Evolutionary conservation across 1,140 invertebrate species (phyloP).

Genomic region (Diabrotica undecimpunctata): DNA sequence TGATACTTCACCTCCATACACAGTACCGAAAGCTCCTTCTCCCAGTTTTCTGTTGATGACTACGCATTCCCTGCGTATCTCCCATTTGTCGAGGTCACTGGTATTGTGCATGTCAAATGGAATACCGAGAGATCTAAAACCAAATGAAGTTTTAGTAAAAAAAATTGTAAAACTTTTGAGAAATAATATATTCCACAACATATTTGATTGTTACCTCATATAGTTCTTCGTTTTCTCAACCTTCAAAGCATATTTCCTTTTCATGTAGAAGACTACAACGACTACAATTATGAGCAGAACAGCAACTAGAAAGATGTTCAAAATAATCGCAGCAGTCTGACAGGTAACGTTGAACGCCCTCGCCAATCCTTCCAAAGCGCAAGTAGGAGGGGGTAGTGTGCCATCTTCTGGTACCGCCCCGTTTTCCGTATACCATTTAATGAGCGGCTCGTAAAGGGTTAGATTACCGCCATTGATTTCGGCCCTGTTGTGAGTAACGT

Average conservation of each 20-base stretch:
- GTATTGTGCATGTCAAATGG: slow-evolving; percentile 6
- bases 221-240: slow-evolving; percentile 65
- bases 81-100: slow-evolving; percentile 74
- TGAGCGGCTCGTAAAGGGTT: slow-evolving; percentile 53
- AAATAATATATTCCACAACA: background rate
- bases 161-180: slow-evolving; percentile 42
- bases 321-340: slow-evolving; percentile 66
- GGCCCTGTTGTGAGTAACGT: slow-evolving; percentile 44
- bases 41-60: slow-evolving; percentile 88
- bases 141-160: slow-evolving; percentile 38
- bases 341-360: slow-evolving; percentile 65
- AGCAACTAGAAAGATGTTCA: slow-evolving; percentile 66
- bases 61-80: slow-evolving; percentile 75
- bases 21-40: slow-evolving; percentile 85
- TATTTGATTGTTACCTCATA: slow-evolving; percentile 56
- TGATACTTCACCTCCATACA: slow-evolving; percentile 80
- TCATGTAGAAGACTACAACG: slow-evolving; percentile 61
- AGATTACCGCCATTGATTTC: slow-evolving; percentile 51
- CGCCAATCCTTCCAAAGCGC: slow-evolving; percentile 63
- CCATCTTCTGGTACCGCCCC: slow-evolving; percentile 67
- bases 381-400: slow-evolving; percentile 54
- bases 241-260: slow-evolving; percentile 71
- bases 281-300: slow-evolving; percentile 59
- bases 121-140: slow-evolving; percentile 35
- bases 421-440: slow-evolving; percentile 63